phyloP scores from a whole-genome alignment of 2,888 invertebrate species.

The Pseudoips prasinana region DNA sequence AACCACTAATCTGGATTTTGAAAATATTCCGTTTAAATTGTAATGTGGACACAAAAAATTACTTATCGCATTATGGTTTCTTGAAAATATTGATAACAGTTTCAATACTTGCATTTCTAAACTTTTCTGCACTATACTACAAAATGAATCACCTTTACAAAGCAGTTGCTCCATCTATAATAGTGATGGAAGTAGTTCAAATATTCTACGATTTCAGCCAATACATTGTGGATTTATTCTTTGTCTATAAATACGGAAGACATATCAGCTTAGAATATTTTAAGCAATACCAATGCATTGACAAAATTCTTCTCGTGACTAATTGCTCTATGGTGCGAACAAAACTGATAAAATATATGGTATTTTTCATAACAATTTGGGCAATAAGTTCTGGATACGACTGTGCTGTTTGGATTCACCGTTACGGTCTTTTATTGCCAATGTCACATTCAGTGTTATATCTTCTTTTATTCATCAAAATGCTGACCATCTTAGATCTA shows the following conservation, averaged over 20 bases:
- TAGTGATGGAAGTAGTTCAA: constrained; percentile 53
- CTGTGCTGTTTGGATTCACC: constrained; percentile 47
- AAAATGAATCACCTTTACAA: constrained; percentile 43
- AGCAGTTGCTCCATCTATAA: constrained; percentile 43
- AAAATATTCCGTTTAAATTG: constrained; percentile 49
- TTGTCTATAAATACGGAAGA: constrained; percentile 53
- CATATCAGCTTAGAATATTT: constrained; percentile 50
- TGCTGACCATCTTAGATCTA: constrained; percentile 37
- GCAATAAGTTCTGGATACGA: constrained; percentile 41
- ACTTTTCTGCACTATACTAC: constrained; percentile 41
- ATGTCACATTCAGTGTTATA: constrained; percentile 43
- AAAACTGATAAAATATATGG: constrained; percentile 38
- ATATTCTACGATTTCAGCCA: constrained; percentile 52
- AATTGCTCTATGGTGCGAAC: constrained; percentile 36
- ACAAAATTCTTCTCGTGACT: constrained; percentile 43
- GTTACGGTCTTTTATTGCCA: constrained; percentile 42
- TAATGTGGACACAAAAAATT: constrained; percentile 20
- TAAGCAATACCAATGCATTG: constrained; percentile 52
- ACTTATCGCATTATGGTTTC: constrained; percentile 13
- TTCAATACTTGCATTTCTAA: constrained; percentile 34
- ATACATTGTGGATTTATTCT: constrained; percentile 55
- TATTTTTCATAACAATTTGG: constrained; percentile 45
- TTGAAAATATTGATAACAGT: constrained; percentile 26
- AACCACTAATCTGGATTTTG: constrained; percentile 41
- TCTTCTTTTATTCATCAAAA: constrained; percentile 58